These are phyloP conservation scores for Epinephelus coioides DNA, from an alignment of 2,797 vertebrate species.

Conservation along the genomic window DNA sequence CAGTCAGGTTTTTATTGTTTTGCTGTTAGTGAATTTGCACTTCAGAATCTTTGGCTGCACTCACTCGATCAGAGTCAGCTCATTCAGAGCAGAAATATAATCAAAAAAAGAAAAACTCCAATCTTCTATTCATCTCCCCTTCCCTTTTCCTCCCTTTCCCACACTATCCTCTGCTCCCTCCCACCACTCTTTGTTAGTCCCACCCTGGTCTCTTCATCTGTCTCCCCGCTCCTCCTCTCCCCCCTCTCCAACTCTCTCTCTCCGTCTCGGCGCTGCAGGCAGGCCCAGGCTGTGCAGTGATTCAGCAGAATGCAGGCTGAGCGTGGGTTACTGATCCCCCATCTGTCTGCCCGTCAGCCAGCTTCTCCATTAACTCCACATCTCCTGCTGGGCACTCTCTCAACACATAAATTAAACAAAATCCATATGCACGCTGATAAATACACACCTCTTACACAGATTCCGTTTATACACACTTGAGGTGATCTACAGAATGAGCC, in stretches of 20 bases:
- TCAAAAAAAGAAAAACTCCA: conserved; percentile 17
- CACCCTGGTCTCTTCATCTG: conserved; percentile 40
- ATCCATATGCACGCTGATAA: conserved; percentile 19
- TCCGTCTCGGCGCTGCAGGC: conserved; percentile 51
- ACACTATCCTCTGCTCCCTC: conserved; percentile 47
- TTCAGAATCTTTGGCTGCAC: background rate
- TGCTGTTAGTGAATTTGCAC: background rate
- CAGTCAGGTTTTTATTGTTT: background rate
- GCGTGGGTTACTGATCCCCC: conserved; percentile 68
- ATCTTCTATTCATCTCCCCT: conserved; percentile 30
- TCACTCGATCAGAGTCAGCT: background rate
- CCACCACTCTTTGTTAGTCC: conserved; percentile 18
- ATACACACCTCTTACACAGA: background rate
- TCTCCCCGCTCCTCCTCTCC: background rate
- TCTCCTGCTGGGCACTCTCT: conserved; percentile 58
- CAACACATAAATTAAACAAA: conserved; percentile 30
- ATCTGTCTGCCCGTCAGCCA: conserved; percentile 66
- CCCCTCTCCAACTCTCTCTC: background rate
- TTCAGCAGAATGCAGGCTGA: conserved; percentile 79
- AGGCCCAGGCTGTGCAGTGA: conserved; percentile 74
- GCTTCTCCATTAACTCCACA: conserved; percentile 66
- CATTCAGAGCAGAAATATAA: conserved; percentile 28
- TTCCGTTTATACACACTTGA: background rate
- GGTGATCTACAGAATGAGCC: background rate
- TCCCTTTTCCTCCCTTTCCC: conserved; percentile 44